Base-by-base conservation (phyloP, 2,797 vertebrate species). In the Lepus townsendii region DNA sequence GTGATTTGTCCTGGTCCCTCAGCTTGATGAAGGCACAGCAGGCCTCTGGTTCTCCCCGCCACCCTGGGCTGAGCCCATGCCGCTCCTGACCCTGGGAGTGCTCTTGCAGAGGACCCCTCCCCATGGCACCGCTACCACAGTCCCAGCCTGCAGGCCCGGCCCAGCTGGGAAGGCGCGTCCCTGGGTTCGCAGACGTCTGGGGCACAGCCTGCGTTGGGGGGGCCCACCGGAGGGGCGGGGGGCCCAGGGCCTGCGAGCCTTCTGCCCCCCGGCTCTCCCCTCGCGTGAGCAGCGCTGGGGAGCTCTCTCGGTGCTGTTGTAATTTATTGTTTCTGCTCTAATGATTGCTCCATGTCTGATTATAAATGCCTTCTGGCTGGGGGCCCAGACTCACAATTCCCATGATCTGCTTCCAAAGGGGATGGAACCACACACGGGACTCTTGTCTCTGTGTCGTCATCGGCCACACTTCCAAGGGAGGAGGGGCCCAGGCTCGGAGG, bases 341-440 rank as follows among this genome's bases (percentile, higher is more conserved):
- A 91, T 90, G 96, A 85, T 83, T 96, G 96, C 92, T 97, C 96
- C 95, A 96, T 95, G 96, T 96, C 97, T 97, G 97, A 97, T 97
- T 96, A 97, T 96, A 94, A 96, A 96, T 94, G 96, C 95, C 96
- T 96, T 93, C 94, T 97, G 97, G 97, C 96, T 38, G 30, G 88
- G 88, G 96, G 93, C 97, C 97, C 97, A 96, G 97, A 96, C 90
- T 95, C 86, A 97, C 88, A 97, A 96, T 96, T 97, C 96, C 85
- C 97, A 96, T 96, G 97, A 97, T 97, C 96, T 97, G 92, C 86
- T 96, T 97, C 96, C 97, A 97, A 93, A 97, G 90, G 77, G 75
- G 92, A 97, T 82, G 95, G 96, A 97, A 93, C 79, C 94, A 95
- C 94, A 94, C 95, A 79, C 1, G 2, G 95, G 95, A 95, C 95